Evolutionary conservation across 2,888 invertebrate species (phyloP), one percentile per base, ranked within the genome.

Genomic region (Zygogramma bicolorata): DNA sequence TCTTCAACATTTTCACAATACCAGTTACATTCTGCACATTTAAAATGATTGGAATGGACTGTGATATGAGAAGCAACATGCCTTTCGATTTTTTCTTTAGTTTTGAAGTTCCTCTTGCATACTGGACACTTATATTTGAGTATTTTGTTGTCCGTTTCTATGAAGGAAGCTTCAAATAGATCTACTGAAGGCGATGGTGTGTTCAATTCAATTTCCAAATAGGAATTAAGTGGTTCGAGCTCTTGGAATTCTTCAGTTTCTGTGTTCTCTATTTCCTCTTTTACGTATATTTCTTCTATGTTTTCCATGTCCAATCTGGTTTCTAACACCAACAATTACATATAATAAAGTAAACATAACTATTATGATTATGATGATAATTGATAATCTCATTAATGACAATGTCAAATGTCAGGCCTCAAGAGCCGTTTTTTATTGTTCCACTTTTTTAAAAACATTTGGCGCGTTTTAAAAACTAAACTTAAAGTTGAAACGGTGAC

Each of bases 111-210:
- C 22, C 60, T 68, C 8, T 61, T 72, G 31, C 68, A 68, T 29
- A 60, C 42, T n/a, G 68, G 59, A 18, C 68, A 68, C 40, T 62
- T 58, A 22, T 53, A 68, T 40, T 68, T 68, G 27, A 70, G 27
- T 20, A 65, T 65, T 59, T 70, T 70, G n/a, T 70, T 65, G 29
- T 70, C 59, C 22, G 65, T 70, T 65, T 70, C 65, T 20, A 70
- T 65, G 46, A 70, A 70, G 15, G 65, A 59, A 4, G 34, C 60
- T 72, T 49, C 60, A n/a, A 68, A 60, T 20, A 60, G 18, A 34
- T 13, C 34, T 29, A 2, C 53, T 18, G 60, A 49, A 29, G 60
- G 38, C 25, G 49, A 49, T 34, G 61, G 15, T 38, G 29, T 27
- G 4, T 65, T 59, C 7, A 70, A 20, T 18, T 70, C 63, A 42